Evolutionary conservation across 2,888 invertebrate species (phyloP).

Genomic region (Acleris literana): DNA sequence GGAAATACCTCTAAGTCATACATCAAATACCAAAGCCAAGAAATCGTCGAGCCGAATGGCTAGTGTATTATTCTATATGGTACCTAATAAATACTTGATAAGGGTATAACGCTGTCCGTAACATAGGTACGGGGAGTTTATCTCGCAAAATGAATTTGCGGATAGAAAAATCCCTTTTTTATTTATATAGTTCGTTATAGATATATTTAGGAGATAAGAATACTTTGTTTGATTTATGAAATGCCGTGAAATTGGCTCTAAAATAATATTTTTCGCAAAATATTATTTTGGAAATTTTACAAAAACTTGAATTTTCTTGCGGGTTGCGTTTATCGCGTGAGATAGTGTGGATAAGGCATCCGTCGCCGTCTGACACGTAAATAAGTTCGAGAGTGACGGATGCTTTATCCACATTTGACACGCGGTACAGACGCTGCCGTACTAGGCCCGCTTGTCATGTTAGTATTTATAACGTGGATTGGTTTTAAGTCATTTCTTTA

Average conservation of each 20-base stretch:
- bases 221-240: slow-evolving; percentile 58
- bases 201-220: slow-evolving; percentile 59
- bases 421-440: no score
- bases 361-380: no score
- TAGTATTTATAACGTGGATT: no score
- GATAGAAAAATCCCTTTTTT: slow-evolving; percentile 51
- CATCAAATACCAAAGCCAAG: slow-evolving; percentile 26
- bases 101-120: slow-evolving; percentile 65
- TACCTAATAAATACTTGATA: slow-evolving; percentile 65
- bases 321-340: no score
- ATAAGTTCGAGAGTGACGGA: no score
- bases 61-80: slow-evolving; percentile 38
- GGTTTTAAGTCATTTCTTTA: no score
- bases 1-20: slow-evolving; percentile 9
- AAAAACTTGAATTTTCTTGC: no score
- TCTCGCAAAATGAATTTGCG: slow-evolving; percentile 56
- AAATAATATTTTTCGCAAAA: slow-evolving; percentile 42
- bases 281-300: not conserved
- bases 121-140: slow-evolving; percentile 53
- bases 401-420: no score
- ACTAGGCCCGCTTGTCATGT: no score
- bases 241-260: slow-evolving; percentile 39
- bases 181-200: slow-evolving; percentile 48
- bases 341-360: no score
- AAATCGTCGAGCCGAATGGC: slow-evolving; percentile 31